These are phyloP conservation scores for Harlomillsia oculata DNA, from an alignment of 1,140 invertebrate species.

Conservation along the genomic window DNA sequence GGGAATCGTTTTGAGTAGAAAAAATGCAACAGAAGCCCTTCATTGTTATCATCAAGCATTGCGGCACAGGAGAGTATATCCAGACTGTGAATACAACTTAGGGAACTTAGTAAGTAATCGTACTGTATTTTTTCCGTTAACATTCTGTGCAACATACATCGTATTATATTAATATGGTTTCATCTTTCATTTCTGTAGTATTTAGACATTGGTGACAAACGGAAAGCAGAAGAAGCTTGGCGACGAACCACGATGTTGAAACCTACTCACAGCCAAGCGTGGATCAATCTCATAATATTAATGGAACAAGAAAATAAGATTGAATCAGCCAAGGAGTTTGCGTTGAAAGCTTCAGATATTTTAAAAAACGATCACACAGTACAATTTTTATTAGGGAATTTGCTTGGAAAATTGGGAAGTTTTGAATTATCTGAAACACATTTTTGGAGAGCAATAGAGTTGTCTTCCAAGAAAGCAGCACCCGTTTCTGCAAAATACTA, in stretches of 20 bases:
- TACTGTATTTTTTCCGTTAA: not conserved
- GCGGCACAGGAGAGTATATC: conserved; percentile 63
- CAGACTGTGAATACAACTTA: conserved; percentile 89
- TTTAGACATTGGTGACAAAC: conserved; percentile 49
- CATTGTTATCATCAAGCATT: conserved; percentile 70
- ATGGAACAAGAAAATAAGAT: conserved; percentile 68
- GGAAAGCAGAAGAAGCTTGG: conserved; percentile 60
- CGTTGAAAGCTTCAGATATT: conserved; percentile 54
- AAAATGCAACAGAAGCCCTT: conserved; percentile 62
- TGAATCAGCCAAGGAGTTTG: conserved; percentile 59
- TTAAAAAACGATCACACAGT: conserved; percentile 62
- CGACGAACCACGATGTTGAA: conserved; percentile 65
- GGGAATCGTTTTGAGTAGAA: conserved; percentile 75
- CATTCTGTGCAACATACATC: not conserved
- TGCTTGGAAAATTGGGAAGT: conserved; percentile 67
- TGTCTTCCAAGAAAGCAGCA: conserved; percentile 50
- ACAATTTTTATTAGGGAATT: conserved; percentile 79
- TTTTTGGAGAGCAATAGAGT: conserved; percentile 64
- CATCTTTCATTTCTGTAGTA: conserved; percentile 45
- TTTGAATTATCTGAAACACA: conserved; percentile 69
- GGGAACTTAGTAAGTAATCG: conserved; percentile 67
- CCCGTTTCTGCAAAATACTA: conserved; percentile 53
- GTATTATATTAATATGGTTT: not conserved
- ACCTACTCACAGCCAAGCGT: conserved; percentile 68
- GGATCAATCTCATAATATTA: conserved; percentile 83